Base-by-base conservation (phyloP, 2,888 invertebrate genomes). In the Nymphalis c-album region DNA sequence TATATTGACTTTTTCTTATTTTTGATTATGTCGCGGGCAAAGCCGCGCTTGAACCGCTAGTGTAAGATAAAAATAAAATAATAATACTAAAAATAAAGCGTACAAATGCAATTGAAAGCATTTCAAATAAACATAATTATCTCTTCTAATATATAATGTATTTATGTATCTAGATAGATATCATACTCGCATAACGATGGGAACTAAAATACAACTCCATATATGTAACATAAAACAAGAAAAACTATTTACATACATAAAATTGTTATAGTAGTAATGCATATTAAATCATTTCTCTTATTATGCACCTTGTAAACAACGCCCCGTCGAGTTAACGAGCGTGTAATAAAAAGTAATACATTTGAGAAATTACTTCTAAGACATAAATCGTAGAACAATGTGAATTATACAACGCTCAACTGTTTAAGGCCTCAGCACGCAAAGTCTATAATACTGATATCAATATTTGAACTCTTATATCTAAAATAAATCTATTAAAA, bases 281-380 rank as follows among this genome's bases (percentile, higher is more conserved):
- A 67, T 69, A 69, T 64, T 71, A 74, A 74, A 74, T 71, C 73
- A 72, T 73, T 74, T 71, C 71, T 71, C 69, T 70, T 71, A 71
- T 73, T 73, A 72, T 73, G 71, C 72, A 70, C 68, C 68, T 70
- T 73, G 76, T 73, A 72, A 74, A 76, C 74, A 75, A 74, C 71
- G 69, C 60, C 71, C 64, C 65, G 71, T 47, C 60, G 71, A 64
- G 72, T 71, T 75, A 71, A 71, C 71, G 71, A 67, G 66, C 71
- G 67, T 67, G 71, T 68, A 73, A 71, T 74, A 74, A 73, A 75
- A 74, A 71, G 67, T 71, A 70, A 69, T 73, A 70, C 74, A 75
- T 69, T 62, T 57, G 68, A 53, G 71, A 71, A 67, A 71, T 71
- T 64, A 61, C 68, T 67, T 63, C 71, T 64, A 66, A 57, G 35